A percentile compares a stretch with the other conserved stretches of the same genome.
These are phyloP conservation scores for Brachionus koreanus DNA, from an alignment of 1,140 invertebrate species.

Conservation along the genomic window DNA sequence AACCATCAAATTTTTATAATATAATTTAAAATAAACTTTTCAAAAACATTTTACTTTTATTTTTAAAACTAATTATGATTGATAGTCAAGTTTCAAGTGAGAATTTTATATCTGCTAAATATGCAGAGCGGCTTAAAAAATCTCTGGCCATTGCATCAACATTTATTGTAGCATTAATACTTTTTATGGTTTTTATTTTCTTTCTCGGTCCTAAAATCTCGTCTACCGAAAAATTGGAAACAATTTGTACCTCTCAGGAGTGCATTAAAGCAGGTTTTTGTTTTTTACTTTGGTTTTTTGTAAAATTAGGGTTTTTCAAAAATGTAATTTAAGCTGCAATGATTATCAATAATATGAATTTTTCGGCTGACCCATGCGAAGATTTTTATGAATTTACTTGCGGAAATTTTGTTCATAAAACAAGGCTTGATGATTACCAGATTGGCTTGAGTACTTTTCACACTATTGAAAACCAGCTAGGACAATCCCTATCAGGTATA, in stretches of 20 bases:
- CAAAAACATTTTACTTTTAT: background rate
- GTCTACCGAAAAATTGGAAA: background rate
- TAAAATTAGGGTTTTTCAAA: background rate
- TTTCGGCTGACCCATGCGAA: constrained; percentile 60
- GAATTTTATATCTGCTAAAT: background rate
- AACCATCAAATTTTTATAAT: background rate
- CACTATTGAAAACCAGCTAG: background rate
- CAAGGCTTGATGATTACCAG: background rate
- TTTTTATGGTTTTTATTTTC: background rate
- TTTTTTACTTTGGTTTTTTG: background rate
- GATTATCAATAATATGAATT: constrained; percentile 60
- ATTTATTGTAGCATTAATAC: background rate
- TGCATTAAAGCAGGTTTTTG: constrained; percentile 37
- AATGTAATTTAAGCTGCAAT: background rate
- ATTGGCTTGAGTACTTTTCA: background rate
- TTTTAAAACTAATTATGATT: background rate
- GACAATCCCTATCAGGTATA: background rate
- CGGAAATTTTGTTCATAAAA: constrained; percentile 50
- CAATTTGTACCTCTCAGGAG: background rate
- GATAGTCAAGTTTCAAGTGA: background rate
- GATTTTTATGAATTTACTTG: constrained; percentile 65
- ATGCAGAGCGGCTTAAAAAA: constrained; percentile 23
- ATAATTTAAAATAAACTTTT: background rate
- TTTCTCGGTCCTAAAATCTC: background rate
- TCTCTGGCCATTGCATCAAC: background rate